These are phyloP conservation scores for Passer montanus DNA, from an alignment of 2,113 vertebrate genomes.

Conservation along the genomic window DNA sequence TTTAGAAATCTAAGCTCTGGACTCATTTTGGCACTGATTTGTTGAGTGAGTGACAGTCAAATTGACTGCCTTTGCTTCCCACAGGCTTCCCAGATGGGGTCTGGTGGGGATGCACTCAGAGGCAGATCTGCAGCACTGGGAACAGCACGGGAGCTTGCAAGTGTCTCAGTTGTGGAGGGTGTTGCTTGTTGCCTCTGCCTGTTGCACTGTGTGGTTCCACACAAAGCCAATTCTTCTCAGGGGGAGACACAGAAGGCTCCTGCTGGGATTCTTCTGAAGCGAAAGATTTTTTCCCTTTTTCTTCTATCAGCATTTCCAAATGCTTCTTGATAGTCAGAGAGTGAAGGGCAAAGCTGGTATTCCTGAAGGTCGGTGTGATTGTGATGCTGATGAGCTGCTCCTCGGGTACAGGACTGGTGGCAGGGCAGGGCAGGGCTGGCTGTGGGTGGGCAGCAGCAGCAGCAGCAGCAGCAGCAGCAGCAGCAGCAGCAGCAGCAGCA, in stretches of 20 bases:
- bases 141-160: neutral
- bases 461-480: neutral
- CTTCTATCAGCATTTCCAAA: neutral
- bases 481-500: neutral
- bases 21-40: neutral
- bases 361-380: neutral
- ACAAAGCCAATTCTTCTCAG: neutral
- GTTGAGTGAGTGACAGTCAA: neutral
- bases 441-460: neutral
- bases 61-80: neutral
- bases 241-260: neutral
- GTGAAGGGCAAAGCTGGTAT: neutral
- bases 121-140: neutral
- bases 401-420: accelerated
- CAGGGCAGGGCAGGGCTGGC: accelerated
- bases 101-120: neutral
- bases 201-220: neutral
- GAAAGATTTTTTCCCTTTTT: neutral
- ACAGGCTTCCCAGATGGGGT: neutral
- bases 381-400: neutral
- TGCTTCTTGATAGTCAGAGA: neutral
- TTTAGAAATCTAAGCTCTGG: neutral
- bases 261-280: neutral
- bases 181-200: neutral
- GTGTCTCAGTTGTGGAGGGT: neutral